Conservation (phyloP, 2,797 vertebrate genomes). For the Sebastes cheni region DNA sequence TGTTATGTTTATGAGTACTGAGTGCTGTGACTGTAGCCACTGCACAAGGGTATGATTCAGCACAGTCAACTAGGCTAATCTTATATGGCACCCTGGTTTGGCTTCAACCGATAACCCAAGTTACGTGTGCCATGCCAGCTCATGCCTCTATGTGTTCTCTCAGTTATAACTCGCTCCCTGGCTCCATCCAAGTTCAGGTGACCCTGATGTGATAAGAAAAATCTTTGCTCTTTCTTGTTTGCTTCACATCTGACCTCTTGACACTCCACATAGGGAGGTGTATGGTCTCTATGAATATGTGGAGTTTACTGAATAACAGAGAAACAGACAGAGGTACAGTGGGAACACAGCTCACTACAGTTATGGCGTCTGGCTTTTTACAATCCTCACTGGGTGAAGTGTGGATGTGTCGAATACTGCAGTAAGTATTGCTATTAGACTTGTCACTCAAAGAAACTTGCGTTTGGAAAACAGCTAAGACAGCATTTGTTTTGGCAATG, state of each 20-base stretch:
- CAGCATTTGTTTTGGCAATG: neutral
- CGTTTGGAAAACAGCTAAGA: neutral
- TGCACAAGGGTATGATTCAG: conserved; percentile 58
- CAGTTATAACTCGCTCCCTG: neutral
- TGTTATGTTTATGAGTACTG: conserved; percentile 6
- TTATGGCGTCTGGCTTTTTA: conserved; percentile 66
- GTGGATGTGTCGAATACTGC: conserved; percentile 61
- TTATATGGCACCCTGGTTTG: conserved; percentile 65
- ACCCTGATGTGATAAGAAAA: conserved; percentile 59
- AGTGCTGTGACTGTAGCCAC: neutral
- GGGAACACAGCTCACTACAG: neutral
- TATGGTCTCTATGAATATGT: conserved; percentile 25
- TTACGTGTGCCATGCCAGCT: neutral
- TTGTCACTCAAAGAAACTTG: neutral
- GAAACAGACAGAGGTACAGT: neutral
- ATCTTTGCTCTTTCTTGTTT: conserved; percentile 37
- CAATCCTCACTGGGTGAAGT: conserved; percentile 58
- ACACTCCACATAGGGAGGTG: conserved; percentile 25
- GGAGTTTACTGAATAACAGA: conserved; percentile 8
- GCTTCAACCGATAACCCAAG: conserved; percentile 64
- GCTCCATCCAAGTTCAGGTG: conserved; percentile 21
- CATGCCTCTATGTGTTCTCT: neutral
- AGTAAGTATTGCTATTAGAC: conserved; percentile 60
- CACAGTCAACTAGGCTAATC: conserved; percentile 54
- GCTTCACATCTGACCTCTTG: conserved; percentile 49